Evolutionary conservation across 2,113 vertebrate genomes (phyloP), one percentile per base, ranked within the genome.

Genomic region (Oncorhynchus clarkii): DNA sequence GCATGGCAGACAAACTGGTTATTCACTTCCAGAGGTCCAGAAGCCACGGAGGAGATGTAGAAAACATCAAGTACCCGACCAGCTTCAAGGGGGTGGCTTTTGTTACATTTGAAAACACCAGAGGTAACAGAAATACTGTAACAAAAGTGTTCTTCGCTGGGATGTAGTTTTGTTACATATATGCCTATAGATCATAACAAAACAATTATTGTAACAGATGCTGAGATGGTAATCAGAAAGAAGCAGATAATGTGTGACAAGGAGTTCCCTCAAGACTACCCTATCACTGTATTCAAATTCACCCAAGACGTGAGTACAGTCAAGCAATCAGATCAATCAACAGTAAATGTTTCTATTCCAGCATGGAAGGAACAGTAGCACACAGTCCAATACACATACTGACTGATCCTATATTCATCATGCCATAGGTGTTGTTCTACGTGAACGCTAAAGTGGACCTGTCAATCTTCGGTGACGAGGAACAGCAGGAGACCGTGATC

Each of bases 1-100:
- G 85, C 65, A 89, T 87, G 81, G 8, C 7, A 0, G 89, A 91
- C 76, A 90, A 92, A 71, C 75, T 89, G 14, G 78, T 67, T 0
- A 76, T 89, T 14, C 91, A 92, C 22, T 91, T 92, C 70, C 89
- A 89, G 4, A 88, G 73, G 16, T 6, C 39, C 24, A 67, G 77
- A 62, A 90, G 84, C 2, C 3, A 16, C 0, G 89, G 90, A 24
- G 90, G 89, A 12, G 90, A 91, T 62, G 86, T 91, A 16, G 79
- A 85, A 45, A 57, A 1, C 16, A 78, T 88, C 6, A 11, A 1
- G 0, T 89, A 81, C 8, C 89, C 86, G 24, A 86, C 80, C 12
- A 13, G 54, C 71, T n/a, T 78, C 70, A 68, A 29, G 2, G 86
- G 90, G 5, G 87, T 86, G 2, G 90, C 88, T 1, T 88, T 86